Conservation (phyloP, 2,888 invertebrate genomes). For the Cataglyphis altisquamis region DNA sequence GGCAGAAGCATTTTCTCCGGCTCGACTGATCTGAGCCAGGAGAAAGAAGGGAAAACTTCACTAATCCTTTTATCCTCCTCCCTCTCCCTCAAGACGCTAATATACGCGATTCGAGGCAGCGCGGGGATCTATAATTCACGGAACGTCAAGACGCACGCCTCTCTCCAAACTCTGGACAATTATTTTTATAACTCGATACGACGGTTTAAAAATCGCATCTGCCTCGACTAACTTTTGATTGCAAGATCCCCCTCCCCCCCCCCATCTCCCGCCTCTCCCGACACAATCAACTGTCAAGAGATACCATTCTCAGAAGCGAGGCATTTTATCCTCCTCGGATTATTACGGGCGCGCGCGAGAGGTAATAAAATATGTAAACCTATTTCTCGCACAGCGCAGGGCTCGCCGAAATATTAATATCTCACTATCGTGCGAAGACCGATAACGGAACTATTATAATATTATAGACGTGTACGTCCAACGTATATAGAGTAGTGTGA, state of each 20-base stretch:
- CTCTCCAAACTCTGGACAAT: background rate
- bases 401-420: background rate
- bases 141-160: background rate
- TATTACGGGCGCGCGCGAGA: background rate
- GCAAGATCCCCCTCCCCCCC: background rate
- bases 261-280: too few relatives aligned
- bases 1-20: conserved; percentile 32
- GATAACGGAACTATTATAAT: conserved; percentile 42
- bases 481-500: background rate
- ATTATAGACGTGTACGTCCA: background rate
- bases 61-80: conserved; percentile 4
- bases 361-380: conserved; percentile 13
- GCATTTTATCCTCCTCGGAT: background rate
- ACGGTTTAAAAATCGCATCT: background rate
- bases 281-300: background rate
- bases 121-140: conserved; percentile 32
- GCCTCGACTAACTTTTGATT: conserved; percentile 1
- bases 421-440: background rate
- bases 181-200: conserved; percentile 12
- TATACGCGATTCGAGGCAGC: background rate
- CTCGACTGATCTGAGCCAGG: conserved; percentile 1
- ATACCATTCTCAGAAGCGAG: background rate
- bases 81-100: background rate
- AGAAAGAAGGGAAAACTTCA: background rate
- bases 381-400: too few relatives aligned